Base-by-base conservation (phyloP, 2,797 vertebrate species). In the Sciaenops ocellatus region DNA sequence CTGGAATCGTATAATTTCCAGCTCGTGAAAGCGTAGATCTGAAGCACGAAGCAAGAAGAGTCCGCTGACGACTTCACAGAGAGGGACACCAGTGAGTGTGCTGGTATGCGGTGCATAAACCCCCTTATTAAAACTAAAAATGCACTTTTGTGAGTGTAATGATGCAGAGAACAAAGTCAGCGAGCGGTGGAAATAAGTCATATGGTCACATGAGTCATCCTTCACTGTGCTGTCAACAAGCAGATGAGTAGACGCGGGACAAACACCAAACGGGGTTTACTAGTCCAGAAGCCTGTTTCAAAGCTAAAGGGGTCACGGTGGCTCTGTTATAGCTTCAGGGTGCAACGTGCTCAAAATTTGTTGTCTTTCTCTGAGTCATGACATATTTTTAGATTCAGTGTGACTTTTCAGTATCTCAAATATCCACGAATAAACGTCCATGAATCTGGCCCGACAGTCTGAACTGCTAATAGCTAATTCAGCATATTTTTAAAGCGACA, bases 41-140 rank as follows among this genome's bases (percentile, higher is more conserved):
- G 22, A 89, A 79, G 16, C 64, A 42, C 1, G 47, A 28, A 60
- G 2, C 4, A 38, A 38, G 42, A 54, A 3, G 4, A 73, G 51
- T 65, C 55, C 48, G 17, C 41, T 57, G 69, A 60, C 63, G 73
- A 57, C 69, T 69, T 66, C 18, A 73, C 76, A 82, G 57, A 26
- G 70, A 67, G 20, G 65, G 30, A 77, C 17, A 2, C 42, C 18
- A 3, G 9, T 57, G 74, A 78, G 65, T 48, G 60, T 38, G 11
- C 73, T 22, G 28, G 48, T 46, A 66, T 16, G 44, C 0, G 24
- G 69, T 66, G 66, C 46, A 22, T 26, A 48, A 87, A 71, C 69
- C 80, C 22, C 71, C 67, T 79, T 80, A 85, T 82, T 13, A 89
- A 87, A 86, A 72, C 83, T 88, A 85, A 87, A 89, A 89, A 86